A percentile compares a stretch with the other conserved stretches of the same genome.
These are phyloP conservation scores for Hemichromis elongatus DNA, from an alignment of 2,113 vertebrate species.

Conservation along the genomic window DNA sequence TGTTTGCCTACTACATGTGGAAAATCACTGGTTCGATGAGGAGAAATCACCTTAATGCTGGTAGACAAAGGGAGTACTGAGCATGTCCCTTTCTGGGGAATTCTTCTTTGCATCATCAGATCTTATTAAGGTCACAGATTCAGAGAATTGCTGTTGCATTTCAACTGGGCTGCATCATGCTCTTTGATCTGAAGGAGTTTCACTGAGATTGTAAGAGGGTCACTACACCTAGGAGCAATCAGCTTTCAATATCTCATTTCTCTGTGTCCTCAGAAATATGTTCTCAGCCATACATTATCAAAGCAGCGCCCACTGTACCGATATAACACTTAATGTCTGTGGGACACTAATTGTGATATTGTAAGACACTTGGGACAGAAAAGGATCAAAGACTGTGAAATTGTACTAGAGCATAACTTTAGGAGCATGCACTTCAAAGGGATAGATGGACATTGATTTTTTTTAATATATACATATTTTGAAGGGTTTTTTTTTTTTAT, in stretches of 20 bases:
- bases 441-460: slow-evolving; percentile 8
- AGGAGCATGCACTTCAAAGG: slow-evolving; percentile 49
- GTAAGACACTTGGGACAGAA: not conserved
- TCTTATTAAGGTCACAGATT: slow-evolving; percentile 18
- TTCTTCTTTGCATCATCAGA: slow-evolving; percentile 3
- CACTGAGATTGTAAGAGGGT: not conserved
- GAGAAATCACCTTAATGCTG: not conserved
- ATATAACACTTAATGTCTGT: slow-evolving; percentile 12
- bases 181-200: slow-evolving; percentile 33
- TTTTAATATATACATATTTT: slow-evolving; percentile 2
- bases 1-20: not conserved
- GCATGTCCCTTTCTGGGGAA: not conserved
- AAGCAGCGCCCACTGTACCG: slow-evolving; percentile 13
- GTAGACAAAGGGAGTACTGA: not conserved
- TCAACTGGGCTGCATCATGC: slow-evolving; percentile 35
- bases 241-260: slow-evolving; percentile 29
- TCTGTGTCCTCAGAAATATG: not conserved
- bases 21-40: not conserved
- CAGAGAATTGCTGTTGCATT: slow-evolving; percentile 6
- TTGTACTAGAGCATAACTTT: slow-evolving; percentile 31
- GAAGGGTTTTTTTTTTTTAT: not conserved
- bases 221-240: slow-evolving; percentile 17
- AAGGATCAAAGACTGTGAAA: slow-evolving; percentile 49
- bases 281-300: slow-evolving; percentile 18
- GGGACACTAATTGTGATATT: slow-evolving; percentile 40